These are phyloP conservation scores for Drosophila yakuba DNA, from an alignment of 1,140 invertebrate genomes.

Conservation along the genomic window DNA sequence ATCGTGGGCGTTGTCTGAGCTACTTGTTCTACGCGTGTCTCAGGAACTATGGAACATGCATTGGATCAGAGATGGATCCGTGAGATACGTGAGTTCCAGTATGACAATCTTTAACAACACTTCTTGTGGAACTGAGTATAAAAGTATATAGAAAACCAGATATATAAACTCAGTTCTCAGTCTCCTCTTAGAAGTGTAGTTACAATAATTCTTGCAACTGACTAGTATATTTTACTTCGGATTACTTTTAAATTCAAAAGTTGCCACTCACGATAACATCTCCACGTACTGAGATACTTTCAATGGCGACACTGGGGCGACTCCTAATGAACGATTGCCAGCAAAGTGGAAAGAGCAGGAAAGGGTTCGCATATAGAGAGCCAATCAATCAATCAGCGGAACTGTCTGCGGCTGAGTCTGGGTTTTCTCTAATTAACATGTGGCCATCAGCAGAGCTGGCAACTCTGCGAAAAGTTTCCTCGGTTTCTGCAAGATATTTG, in stretches of 20 bases:
- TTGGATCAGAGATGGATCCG: slow-evolving; percentile 7
- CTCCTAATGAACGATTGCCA: slow-evolving; percentile 2
- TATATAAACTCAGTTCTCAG: too few species aligned
- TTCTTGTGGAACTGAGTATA: too few species aligned
- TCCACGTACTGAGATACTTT: neutral
- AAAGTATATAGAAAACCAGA: too few species aligned
- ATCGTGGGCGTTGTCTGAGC: slow-evolving; percentile 38
- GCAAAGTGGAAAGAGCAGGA: neutral
- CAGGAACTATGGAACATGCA: neutral
- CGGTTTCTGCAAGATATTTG: slow-evolving; percentile 45
- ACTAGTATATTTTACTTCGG: too few species aligned
- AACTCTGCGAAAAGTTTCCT: slow-evolving; percentile 13
- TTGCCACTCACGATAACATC: slow-evolving; percentile 8
- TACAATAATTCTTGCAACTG: too few species aligned
- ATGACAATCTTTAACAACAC: too few species aligned
- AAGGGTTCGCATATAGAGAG: slow-evolving; percentile 19
- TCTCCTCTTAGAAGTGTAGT: too few species aligned
- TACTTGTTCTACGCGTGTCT: slow-evolving; percentile 42
- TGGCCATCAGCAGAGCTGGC: slow-evolving; percentile 30
- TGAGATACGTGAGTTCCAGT: slow-evolving; percentile 9
- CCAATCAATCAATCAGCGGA: slow-evolving; percentile 26
- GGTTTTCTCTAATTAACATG: slow-evolving; percentile 44
- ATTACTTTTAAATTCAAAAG: neutral
- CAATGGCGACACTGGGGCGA: slow-evolving; percentile 17
- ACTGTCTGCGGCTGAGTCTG: slow-evolving; percentile 21